Evolutionary conservation across 2,113 vertebrate genomes (phyloP), one percentile per base, ranked within the genome.

Genomic region (Tychaedon coryphoeus): DNA sequence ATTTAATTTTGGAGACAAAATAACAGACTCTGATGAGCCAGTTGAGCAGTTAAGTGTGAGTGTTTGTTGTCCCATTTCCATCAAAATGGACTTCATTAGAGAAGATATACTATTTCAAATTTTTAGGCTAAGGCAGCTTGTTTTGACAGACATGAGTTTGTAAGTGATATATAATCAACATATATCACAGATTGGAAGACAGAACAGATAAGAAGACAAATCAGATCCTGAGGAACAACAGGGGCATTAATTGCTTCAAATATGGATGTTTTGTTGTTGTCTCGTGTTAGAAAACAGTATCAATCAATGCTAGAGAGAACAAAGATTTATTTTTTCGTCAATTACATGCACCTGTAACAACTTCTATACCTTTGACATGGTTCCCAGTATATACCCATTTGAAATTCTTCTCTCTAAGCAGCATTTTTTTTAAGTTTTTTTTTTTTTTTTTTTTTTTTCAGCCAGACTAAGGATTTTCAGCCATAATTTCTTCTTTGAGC

Each of bases 381-480:
- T 50, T 71, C 74, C 8, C 3, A 2, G 1, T 38, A 7, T 13
- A 43, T 8, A 58, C 0, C 1, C 19, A 13, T 36, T 40, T 10
- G 3, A 90, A 40, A 23, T 40, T 65, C 14, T 64, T 67, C 19
- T 8, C 26, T 73, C 16, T 74, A 40, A 71, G 26, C 9, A 66
- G 3, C 23, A 40, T 5, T 66, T 83, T 61, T 38, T 4, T 29
- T 36, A 14, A 3, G 5, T 64, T 77, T 50, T 61, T 17, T 6
- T 69, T 77, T 40, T 40, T 40, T 45, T 57, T n/a, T n/a, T n/a
- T 51, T 6, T 69, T 54, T 61, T 29, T 53, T 64, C 45, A 72
- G 5, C 3, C 40, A 76, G 9, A 45, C 10, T 31, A 47, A 54
- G 25, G 2, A 14, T 70, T 73, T 84, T 50, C 28, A 50, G 9